Evolutionary conservation across 2,888 invertebrate species (phyloP).

Genomic region (Sphinx pinastri): DNA sequence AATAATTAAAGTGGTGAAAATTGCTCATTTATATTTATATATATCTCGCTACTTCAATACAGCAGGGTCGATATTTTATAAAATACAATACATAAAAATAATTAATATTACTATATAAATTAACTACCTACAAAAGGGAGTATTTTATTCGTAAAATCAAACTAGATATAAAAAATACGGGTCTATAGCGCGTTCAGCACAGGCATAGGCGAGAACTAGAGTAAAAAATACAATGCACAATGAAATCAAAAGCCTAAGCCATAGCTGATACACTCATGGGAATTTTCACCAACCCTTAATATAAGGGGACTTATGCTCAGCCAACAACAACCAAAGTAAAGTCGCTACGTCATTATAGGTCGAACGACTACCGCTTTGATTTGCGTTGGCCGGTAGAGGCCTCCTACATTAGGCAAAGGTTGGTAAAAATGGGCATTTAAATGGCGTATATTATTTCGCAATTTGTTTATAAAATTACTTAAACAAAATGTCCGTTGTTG

Average conservation of each 20-base stretch:
- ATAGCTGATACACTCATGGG: neutral
- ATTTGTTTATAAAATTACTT: conserved; percentile 27
- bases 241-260: conserved; percentile 8
- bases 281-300: neutral
- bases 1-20: too few species aligned
- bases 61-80: neutral
- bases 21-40: too few species aligned
- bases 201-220: conserved; percentile 7
- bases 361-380: too few species aligned
- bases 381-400: neutral
- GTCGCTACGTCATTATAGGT: too few species aligned
- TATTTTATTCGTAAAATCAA: neutral
- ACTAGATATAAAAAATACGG: conserved; percentile 1
- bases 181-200: conserved; percentile 6
- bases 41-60: neutral
- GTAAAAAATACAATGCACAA: conserved; percentile 15
- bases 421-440: neutral
- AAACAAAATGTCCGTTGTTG: conserved; percentile 43
- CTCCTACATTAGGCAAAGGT: neutral
- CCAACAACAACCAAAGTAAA: too few species aligned
- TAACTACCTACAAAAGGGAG: neutral
- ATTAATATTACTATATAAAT: neutral
- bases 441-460: neutral
- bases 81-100: conserved; percentile 9
- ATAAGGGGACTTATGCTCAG: neutral